Base-by-base conservation (phyloP, 1,140 invertebrate species). In the Zaprionus kolodkinae region DNA sequence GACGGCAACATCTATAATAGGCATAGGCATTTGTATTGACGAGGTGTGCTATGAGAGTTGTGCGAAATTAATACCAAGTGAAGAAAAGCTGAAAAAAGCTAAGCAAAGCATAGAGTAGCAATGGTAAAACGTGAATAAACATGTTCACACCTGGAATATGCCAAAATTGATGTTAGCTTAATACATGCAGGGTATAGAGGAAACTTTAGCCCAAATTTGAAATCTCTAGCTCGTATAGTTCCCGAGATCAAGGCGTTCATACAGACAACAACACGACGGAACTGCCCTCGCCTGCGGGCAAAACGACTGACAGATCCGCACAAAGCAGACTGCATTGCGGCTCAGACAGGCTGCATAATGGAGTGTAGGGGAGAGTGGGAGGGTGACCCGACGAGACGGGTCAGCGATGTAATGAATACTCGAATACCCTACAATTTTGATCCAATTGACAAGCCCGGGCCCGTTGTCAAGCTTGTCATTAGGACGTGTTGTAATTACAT, bases 331-430 rank as follows among this genome's bases (percentile, higher is more conserved):
- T 77, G 73, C 75, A 76, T 35, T 72, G 73, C 69, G 62, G 62
- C 72, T 45, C 68, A 61, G 66, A 72, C 76, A 77, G 76, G 86
- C 65, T 86, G 79, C 72, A 78, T 86, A 70, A 75, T 75, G 50
- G 52, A 71, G 54, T 57, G 36, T 25, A 36, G 50, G 57, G 36
- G 13, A 30, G 38, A n/a, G 17, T 12, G 55, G 6, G 33, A 4
- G 9, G 7, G n/a, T 43, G 40, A 21, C 27, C 27, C 27, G n/a
- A 15, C n/a, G n/a, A n/a, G 40, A 9, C 40, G 36, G 15, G 40
- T 6, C 13, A 21, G 38, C 27, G n/a, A 27, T 50, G 15, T 30
- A 63, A 70, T 75, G 36, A 70, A 55, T 55, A 30, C 21, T 21
- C 54, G 17, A 38, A 30, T 38, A 75, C 66, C 70, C 59, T 33